Conservation (phyloP, 2,888 invertebrate species). For the Eremobia ochroleuca region DNA sequence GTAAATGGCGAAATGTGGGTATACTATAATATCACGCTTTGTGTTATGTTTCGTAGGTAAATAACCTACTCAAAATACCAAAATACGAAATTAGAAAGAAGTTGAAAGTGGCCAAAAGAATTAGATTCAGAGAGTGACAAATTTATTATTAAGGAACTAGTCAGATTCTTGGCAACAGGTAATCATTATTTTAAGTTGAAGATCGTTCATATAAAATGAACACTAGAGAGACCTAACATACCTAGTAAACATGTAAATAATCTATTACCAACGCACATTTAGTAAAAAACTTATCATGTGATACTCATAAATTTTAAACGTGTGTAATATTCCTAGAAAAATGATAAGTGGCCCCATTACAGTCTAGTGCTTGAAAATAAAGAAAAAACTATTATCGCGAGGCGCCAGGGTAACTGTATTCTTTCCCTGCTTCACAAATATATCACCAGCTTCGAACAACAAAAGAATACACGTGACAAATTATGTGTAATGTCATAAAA, state of each 20-base stretch:
- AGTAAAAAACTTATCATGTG: constrained; percentile 15
- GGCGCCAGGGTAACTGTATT: constrained; percentile 44
- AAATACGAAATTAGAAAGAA: neutral
- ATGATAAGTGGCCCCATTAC: constrained; percentile 47
- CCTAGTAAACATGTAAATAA: neutral
- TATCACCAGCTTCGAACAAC: constrained; percentile 61
- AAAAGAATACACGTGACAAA: constrained; percentile 63
- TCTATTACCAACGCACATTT: neutral
- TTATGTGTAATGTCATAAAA: constrained; percentile 66
- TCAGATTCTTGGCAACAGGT: neutral
- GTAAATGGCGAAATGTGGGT: too few relatives aligned
- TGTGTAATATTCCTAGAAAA: constrained; percentile 46
- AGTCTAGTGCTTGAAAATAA: constrained; percentile 54
- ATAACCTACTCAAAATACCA: neutral
- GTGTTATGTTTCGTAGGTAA: neutral
- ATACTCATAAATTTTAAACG: constrained; percentile 41
- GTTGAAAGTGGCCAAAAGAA: neutral
- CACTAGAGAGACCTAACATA: too few relatives aligned
- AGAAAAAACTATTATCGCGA: constrained; percentile 44
- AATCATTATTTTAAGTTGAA: neutral
- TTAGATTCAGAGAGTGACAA: neutral
- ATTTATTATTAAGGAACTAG: neutral
- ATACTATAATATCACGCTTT: too few relatives aligned
- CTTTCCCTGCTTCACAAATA: constrained; percentile 51
- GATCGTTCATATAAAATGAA: neutral